Evolutionary conservation across 2,888 invertebrate genomes (phyloP).

Genomic region (Himalopsyche tibetana): DNA sequence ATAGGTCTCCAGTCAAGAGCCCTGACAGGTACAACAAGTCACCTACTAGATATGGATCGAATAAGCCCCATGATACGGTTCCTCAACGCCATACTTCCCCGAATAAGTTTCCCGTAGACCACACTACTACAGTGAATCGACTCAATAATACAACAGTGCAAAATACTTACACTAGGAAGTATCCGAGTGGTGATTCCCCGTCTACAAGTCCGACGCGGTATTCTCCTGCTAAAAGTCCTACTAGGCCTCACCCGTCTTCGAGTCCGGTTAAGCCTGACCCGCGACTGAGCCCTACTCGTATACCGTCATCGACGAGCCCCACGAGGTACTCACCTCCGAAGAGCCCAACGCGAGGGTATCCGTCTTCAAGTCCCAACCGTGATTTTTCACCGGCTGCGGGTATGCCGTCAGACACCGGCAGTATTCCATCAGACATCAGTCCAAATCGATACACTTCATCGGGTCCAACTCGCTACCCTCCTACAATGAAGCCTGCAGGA

Average conservation of each 20-base stretch:
- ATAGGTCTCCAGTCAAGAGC: constrained; percentile 58
- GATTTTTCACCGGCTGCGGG: constrained; percentile 6
- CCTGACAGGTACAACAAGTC: constrained; percentile 51
- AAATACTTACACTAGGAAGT: not conserved
- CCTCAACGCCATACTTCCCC: constrained; percentile 46
- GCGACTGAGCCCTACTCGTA: constrained; percentile 75
- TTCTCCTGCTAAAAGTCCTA: constrained; percentile 67
- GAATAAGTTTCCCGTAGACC: constrained; percentile 25
- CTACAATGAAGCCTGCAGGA: constrained; percentile 47
- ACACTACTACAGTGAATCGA: constrained; percentile 10
- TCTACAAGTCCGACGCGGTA: constrained; percentile 76
- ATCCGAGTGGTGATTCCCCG: constrained; percentile 68
- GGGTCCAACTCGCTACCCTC: constrained; percentile 55
- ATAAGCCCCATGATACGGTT: constrained; percentile 16
- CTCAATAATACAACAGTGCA: constrained; percentile 17
- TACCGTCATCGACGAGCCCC: constrained; percentile 68
- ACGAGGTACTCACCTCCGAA: constrained; percentile 49
- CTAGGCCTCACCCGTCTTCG: not conserved
- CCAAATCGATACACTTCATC: constrained; percentile 45
- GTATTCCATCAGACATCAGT: not conserved
- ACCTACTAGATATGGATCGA: not conserved
- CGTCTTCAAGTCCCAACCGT: constrained; percentile 46
- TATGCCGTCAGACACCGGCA: not conserved
- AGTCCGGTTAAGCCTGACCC: constrained; percentile 68
- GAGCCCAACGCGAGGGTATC: constrained; percentile 43